These are phyloP conservation scores for Nezara viridula DNA, from an alignment of 2,888 invertebrate species.

Conservation along the genomic window DNA sequence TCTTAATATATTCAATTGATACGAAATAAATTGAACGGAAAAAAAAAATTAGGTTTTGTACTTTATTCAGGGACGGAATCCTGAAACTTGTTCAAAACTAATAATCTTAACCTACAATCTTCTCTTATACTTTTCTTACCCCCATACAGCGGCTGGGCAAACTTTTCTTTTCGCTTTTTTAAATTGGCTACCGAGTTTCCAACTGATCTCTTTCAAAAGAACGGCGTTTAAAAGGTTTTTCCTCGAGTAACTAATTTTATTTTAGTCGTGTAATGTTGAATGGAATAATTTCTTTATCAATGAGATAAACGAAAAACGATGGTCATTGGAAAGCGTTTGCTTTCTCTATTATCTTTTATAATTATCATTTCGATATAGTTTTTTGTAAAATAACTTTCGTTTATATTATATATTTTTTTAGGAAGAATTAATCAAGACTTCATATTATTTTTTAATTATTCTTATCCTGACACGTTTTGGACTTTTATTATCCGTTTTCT, in stretches of 20 bases:
- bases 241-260: background rate
- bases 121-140: background rate
- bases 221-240: background rate
- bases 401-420: too few species aligned
- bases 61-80: background rate
- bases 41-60: background rate
- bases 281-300: background rate
- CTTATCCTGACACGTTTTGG: too few species aligned
- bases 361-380: background rate
- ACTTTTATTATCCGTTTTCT: too few species aligned
- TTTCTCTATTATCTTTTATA: background rate
- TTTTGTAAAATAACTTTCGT: too few species aligned
- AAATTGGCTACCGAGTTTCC: conserved; percentile 13
- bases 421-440: too few species aligned
- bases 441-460: too few species aligned
- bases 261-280: background rate
- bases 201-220: conserved; percentile 22
- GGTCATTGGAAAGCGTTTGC: background rate
- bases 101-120: conserved; percentile 29
- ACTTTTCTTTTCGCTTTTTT: conserved; percentile 15
- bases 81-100: background rate
- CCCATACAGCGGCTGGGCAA: conserved; percentile 3
- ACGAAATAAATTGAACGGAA: background rate
- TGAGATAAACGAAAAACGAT: background rate
- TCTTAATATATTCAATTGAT: background rate